Evolutionary conservation across 2,113 vertebrate species (phyloP).

Genomic region (Empidonax alnorum): DNA sequence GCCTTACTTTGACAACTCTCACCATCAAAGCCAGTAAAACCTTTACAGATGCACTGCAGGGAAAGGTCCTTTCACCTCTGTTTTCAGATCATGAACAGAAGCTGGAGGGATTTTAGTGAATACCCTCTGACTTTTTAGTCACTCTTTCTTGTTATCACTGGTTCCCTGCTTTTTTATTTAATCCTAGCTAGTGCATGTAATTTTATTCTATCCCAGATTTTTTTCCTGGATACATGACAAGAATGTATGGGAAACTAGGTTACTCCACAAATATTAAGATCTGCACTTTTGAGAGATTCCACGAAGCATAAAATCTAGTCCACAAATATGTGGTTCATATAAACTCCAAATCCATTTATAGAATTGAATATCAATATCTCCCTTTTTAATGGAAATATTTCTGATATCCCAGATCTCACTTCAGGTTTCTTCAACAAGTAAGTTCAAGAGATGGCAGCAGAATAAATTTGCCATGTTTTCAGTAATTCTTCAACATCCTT

Average conservation of each 20-base stretch:
- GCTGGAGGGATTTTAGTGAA: background rate
- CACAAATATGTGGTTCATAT: background rate
- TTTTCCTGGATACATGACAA: background rate
- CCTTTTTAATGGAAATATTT: background rate
- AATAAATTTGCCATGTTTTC: background rate
- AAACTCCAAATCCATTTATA: background rate
- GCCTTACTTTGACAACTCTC: background rate
- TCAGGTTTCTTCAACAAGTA: background rate
- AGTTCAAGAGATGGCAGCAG: background rate
- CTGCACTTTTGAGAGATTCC: background rate
- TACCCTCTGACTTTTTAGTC: background rate
- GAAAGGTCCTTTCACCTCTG: background rate
- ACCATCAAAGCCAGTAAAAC: background rate
- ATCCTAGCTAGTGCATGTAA: background rate
- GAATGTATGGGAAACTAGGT: background rate
- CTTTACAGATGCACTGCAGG: background rate
- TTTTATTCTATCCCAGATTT: background rate
- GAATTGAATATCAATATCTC: background rate
- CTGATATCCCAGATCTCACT: background rate
- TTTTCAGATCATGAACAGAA: background rate
- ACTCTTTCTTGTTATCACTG: background rate
- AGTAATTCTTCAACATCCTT: background rate
- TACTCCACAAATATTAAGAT: background rate
- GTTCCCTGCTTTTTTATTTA: background rate
- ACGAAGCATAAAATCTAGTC: background rate